phyloP scores from a whole-genome alignment of 2,797 vertebrate species.

The Capromys pilorides region DNA sequence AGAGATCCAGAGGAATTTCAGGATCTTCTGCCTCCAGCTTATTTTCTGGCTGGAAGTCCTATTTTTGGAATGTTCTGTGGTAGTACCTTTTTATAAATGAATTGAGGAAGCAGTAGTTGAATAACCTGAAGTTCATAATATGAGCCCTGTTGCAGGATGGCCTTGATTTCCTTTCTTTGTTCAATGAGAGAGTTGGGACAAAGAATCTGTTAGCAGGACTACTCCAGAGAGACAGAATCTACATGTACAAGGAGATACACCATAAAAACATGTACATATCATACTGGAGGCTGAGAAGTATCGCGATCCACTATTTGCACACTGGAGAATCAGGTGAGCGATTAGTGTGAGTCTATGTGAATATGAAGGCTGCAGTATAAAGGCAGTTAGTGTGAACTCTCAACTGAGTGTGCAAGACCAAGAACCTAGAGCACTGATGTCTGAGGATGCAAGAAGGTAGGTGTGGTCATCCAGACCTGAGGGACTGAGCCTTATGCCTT shows the following conservation, averaged over 20 bases:
- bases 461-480: background rate
- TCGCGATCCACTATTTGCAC: background rate
- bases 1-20: conserved; percentile 67
- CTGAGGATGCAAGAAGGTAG: background rate
- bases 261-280: background rate
- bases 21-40: conserved; percentile 53
- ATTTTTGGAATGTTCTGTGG: conserved; percentile 38
- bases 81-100: conserved; percentile 47
- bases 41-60: conserved; percentile 56
- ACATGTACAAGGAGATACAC: accelerated
- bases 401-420: background rate
- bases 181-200: background rate
- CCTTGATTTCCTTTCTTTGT: conserved; percentile 32
- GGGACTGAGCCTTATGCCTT: background rate
- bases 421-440: background rate
- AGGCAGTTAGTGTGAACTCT: background rate
- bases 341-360: background rate
- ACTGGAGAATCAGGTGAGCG: background rate
- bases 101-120: conserved; percentile 20
- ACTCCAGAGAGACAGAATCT: background rate
- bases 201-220: background rate
- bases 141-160: background rate
- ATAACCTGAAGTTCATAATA: conserved; percentile 24
- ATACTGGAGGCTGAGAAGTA: background rate
- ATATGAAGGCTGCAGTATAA: background rate